Evolutionary conservation across 2,888 invertebrate species (phyloP), one percentile per base, ranked within the genome.

Genomic region (Cephus pulcher): DNA sequence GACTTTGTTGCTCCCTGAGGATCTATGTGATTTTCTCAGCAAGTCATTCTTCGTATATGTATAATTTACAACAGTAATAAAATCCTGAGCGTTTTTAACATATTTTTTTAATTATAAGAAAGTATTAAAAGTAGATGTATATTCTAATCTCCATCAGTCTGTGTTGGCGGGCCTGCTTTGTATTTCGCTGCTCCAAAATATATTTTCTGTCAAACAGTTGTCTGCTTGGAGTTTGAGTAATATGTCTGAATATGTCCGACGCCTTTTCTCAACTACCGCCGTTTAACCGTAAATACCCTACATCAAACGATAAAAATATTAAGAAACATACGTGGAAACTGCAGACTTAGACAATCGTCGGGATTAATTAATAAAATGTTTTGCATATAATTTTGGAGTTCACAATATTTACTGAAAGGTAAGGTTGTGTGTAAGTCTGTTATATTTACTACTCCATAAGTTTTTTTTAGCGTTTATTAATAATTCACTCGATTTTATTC

Each of bases 221-320:
- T 75, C 82, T 80, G 80, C 77, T 79, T 84, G 83, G 69, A 75
- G 78, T 81, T 83, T 82, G 75, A 80, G 76, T 81, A 85, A 85
- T 74, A 85, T 85, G 85, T 85, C 84, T 74, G 82, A 85, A 85
- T 74, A 85, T 85, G 85, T 85, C 84, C 74, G 82, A 82, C 80
- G 82, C 79, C 78, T 81, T 75, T 81, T 79, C 73, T 73, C 73
- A 40, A 77, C 34, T 78, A 40, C 69, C 74, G 77, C 78, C 70
- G 79, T 83, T 83, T 79, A 74, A 84, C 81, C 80, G 30, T 70
- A 73, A 6, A 34, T 76, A 80, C 33, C 71, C 75, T 74, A 76
- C 70, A 56, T 9, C 9, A 23, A 56, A 56, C 4, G 1, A 56
- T 56, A 56, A 23, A 56, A 23, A 56, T 23, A 56, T 56, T 23